phyloP scores from a whole-genome alignment of 1,140 invertebrate species.

The Calosoma granatense region DNA sequence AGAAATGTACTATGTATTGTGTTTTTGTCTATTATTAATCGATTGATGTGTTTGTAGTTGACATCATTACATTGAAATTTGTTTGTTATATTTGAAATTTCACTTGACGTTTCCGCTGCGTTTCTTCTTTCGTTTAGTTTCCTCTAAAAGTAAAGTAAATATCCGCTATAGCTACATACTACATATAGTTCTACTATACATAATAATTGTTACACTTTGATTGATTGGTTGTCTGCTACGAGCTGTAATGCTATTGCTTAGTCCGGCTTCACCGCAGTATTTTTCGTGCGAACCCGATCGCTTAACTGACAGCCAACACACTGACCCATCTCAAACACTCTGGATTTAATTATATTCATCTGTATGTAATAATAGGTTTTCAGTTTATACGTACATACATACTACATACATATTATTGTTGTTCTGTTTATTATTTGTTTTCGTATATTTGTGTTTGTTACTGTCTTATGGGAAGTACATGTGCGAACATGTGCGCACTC shows the following conservation, averaged over 20 bases:
- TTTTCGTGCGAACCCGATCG: neutral
- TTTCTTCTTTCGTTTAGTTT: neutral
- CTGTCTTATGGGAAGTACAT: too few relatives aligned
- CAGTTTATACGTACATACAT: too few relatives aligned
- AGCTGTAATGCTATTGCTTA: conserved; percentile 6
- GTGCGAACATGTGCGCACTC: too few relatives aligned
- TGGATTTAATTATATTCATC: neutral
- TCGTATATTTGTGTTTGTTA: neutral
- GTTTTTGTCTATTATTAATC: neutral
- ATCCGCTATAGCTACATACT: neutral
- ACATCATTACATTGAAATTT: neutral
- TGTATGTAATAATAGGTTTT: neutral
- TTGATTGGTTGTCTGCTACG: conserved; percentile 1
- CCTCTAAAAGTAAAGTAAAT: neutral
- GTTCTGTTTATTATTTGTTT: neutral
- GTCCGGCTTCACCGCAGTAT: neutral
- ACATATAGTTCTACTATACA: too few relatives aligned
- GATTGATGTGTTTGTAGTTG: neutral
- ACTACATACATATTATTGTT: too few relatives aligned
- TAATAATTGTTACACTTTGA: too few relatives aligned
- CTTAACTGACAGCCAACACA: neutral
- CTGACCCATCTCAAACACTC: neutral
- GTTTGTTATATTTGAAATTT: neutral
- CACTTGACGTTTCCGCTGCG: neutral
- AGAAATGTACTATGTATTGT: neutral